Evolutionary conservation across 2,888 invertebrate species (phyloP).

Genomic region (Drosophila mimica): DNA sequence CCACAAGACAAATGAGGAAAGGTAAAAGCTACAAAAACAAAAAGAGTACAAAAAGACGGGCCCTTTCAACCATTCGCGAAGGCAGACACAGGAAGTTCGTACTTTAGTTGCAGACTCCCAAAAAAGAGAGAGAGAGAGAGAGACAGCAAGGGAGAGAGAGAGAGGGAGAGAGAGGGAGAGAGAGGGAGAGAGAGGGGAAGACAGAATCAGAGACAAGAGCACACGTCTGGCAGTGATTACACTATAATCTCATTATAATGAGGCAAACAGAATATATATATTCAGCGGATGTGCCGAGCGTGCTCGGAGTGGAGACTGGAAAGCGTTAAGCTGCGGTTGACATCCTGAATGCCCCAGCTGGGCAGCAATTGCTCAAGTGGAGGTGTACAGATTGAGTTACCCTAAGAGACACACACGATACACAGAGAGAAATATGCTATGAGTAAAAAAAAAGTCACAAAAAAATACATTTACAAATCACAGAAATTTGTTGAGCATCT

Average conservation of each 20-base stretch:
- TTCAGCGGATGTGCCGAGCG: constrained; percentile 71
- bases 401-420: constrained; percentile 26
- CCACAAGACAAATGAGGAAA: constrained; percentile 56
- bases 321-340: constrained; percentile 69
- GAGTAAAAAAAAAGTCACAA: neutral
- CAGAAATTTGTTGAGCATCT: too few relatives aligned
- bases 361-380: constrained; percentile 58
- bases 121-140: constrained; percentile 11
- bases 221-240: constrained; percentile 72
- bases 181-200: constrained; percentile 18
- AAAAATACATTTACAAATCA: neutral
- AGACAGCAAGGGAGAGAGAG: neutral
- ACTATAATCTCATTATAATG: constrained; percentile 76
- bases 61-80: constrained; percentile 64
- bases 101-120: constrained; percentile 52
- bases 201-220: constrained; percentile 33
- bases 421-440: neutral
- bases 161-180: neutral
- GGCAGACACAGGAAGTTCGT: constrained; percentile 70
- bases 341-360: constrained; percentile 78
- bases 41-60: constrained; percentile 11
- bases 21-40: constrained; percentile 37
- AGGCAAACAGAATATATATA: constrained; percentile 56
- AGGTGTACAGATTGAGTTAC: constrained; percentile 66
- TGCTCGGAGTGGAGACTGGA: constrained; percentile 48